Evolutionary conservation across 2,797 vertebrate genomes (phyloP).

Genomic region (Remorina albescens): DNA sequence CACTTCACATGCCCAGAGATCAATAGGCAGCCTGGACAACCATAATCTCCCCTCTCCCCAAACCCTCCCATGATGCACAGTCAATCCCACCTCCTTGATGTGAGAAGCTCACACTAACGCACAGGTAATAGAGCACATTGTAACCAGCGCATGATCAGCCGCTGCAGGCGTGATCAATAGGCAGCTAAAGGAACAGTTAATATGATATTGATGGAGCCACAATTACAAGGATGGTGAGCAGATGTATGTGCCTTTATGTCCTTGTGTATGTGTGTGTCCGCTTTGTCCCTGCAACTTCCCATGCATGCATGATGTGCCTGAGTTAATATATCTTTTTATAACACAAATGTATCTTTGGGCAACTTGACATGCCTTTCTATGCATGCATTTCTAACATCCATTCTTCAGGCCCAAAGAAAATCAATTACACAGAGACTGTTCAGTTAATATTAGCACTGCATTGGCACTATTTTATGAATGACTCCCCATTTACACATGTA

Average conservation of each 20-base stretch:
- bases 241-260: slow-evolving; percentile 58
- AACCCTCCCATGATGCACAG: slow-evolving; percentile 26
- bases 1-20: slow-evolving; percentile 73
- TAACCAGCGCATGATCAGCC: slow-evolving; percentile 74
- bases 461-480: slow-evolving; percentile 38
- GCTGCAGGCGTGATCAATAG: slow-evolving; percentile 82
- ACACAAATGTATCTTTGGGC: slow-evolving; percentile 74
- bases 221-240: slow-evolving; percentile 62
- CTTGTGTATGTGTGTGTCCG: slow-evolving; percentile 20
- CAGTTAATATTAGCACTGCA: slow-evolving; percentile 53
- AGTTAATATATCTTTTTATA: slow-evolving; percentile 74
- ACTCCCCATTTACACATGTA: slow-evolving; percentile 37
- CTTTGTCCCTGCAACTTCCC: not conserved
- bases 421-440: slow-evolving; percentile 64
- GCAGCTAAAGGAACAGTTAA: slow-evolving; percentile 81
- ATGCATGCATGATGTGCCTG: slow-evolving; percentile 43
- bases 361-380: slow-evolving; percentile 57
- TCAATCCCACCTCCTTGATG: slow-evolving; percentile 50
- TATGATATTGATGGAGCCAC: slow-evolving; percentile 84
- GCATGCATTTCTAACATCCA: slow-evolving; percentile 60
- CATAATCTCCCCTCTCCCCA: slow-evolving; percentile 63
- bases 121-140: slow-evolving; percentile 79
- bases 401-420: slow-evolving; percentile 60
- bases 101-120: slow-evolving; percentile 69
- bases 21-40: slow-evolving; percentile 63